These are phyloP conservation scores for Rhopalosiphum nymphaeae DNA, from an alignment of 2,888 invertebrate genomes.

Conservation along the genomic window DNA sequence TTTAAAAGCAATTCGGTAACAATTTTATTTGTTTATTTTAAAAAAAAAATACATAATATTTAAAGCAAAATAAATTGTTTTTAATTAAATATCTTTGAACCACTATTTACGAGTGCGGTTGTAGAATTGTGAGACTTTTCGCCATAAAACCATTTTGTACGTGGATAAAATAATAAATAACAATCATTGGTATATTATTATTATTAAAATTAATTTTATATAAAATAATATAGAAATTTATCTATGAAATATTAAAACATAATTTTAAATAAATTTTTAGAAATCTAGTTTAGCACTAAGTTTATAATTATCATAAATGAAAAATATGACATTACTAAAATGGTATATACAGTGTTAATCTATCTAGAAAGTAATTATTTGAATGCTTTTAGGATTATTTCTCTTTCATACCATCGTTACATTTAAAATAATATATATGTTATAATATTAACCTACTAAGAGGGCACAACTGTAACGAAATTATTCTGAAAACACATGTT, in stretches of 20 bases:
- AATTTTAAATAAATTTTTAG: neutral
- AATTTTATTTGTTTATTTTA: neutral
- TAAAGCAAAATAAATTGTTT: neutral
- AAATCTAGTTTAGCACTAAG: neutral
- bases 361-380: neutral
- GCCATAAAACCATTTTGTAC: neutral
- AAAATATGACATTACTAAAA: neutral
- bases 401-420: neutral
- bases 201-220: neutral
- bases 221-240: neutral
- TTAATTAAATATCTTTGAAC: neutral
- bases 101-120: neutral
- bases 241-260: neutral
- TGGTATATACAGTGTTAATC: neutral
- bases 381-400: neutral
- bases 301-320: neutral
- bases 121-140: neutral
- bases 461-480: slow-evolving; percentile 4
- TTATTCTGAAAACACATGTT: neutral
- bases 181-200: neutral
- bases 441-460: neutral
- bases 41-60: neutral
- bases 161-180: neutral
- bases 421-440: neutral
- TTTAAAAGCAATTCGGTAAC: neutral